phyloP scores from a whole-genome alignment of 2,113 vertebrate genomes.

The Pica pica region DNA sequence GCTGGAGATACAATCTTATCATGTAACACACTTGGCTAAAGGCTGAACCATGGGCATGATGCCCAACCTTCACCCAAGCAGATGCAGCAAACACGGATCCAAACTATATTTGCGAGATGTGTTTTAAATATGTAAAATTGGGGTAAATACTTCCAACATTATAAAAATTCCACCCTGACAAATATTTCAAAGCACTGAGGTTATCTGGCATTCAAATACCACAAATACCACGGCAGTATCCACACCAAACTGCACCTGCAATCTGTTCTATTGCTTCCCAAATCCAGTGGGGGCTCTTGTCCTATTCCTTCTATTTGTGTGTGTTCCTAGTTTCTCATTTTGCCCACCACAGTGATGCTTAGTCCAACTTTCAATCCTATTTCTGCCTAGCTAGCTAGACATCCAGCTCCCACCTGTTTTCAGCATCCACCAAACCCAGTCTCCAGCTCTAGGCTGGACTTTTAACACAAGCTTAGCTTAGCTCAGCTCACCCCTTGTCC shows the following conservation, averaged over 20 bases:
- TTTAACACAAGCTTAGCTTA: not conserved
- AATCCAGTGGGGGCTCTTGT: fast-evolving
- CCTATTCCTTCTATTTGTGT: not conserved
- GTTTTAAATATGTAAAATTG: not conserved
- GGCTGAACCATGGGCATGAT: fast-evolving
- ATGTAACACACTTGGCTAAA: not conserved
- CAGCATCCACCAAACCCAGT: not conserved
- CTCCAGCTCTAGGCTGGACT: not conserved
- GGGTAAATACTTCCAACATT: not conserved
- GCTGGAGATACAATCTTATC: not conserved
- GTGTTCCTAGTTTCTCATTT: not conserved
- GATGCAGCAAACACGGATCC: not conserved
- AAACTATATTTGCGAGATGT: not conserved
- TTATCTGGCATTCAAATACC: not conserved
- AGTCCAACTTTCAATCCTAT: not conserved
- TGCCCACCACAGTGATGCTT: not conserved
- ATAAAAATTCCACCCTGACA: not conserved
- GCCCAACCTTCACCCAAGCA: not conserved
- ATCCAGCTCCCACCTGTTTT: not conserved
- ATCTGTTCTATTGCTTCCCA: not conserved
- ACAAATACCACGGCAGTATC: not conserved
- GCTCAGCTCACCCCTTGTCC: not conserved
- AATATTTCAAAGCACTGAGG: not conserved
- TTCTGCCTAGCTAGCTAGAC: not conserved
- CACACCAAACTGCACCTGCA: not conserved